Evolutionary conservation across 2,113 vertebrate genomes (phyloP), one percentile per base, ranked within the genome.

Genomic region (Emydura subglobosa): DNA sequence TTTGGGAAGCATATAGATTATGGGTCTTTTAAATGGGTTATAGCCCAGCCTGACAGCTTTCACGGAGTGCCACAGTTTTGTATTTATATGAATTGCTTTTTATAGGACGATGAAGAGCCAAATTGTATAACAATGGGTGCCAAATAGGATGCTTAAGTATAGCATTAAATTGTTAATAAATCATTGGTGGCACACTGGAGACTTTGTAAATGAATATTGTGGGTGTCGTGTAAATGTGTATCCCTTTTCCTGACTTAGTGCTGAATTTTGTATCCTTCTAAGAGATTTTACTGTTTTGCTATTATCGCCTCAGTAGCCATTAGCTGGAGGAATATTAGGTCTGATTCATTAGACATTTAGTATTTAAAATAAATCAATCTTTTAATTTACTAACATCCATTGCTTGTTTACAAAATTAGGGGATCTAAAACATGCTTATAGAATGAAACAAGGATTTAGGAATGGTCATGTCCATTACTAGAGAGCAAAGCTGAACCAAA

Each of bases 331-430:
- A 94, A 59, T 22, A 72, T 17, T 7, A 21, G 21, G 27, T 78
- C 72, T 39, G 31, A 68, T 81, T 17, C 44, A 65, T 8, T 50
- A n/a, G 34, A 8, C 24, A 78, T 86, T 72, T 86, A 61, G 57
- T 59, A 22, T n/a, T 59, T 96, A 31, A 90, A 53, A 90, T 9
- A 80, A 53, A 72, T 3, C 39, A 92, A n/a, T 27, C 21, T 83
- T 88, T 57, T 59, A 31, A 74, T 90, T 79, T 94, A 4, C 39
- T 84, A 29, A 29, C 59, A 59, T 78, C 39, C 83, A 24, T 74
- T 88, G 59, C 90, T 83, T 94, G 44, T 90, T 94, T 78, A 17
- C 51, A 42, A 24, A 74, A 55, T 47, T 82, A 65, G 88, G 27
- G 68, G 44, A 90, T 39, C 61, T 87, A 79, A 92, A 81, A 82